Evolutionary conservation across 2,888 invertebrate species (phyloP), one percentile per base, ranked within the genome.

Genomic region (Amblyjoppa proteus): DNA sequence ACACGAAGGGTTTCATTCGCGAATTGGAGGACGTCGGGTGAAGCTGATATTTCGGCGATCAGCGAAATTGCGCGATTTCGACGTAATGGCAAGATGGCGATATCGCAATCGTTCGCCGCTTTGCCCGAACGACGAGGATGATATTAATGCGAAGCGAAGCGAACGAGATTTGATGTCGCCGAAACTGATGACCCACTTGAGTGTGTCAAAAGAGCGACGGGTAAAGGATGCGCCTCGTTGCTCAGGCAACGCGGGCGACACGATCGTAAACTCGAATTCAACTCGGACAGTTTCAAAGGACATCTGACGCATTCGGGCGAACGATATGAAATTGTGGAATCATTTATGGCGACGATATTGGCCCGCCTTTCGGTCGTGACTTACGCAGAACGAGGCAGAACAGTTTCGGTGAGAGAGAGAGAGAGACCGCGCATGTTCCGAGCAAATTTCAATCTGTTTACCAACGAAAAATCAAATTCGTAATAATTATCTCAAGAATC

Each of bases 101-200:
- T 58, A 28, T 25, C 58, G 28, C 3, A 28, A 58, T 28, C 28
- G 3, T 28, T 28, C 58, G 28, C 13, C 28, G 58, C 28, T 28
- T 25, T 13, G 58, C 28, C 11, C 58, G 25, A 13, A 58, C 13
- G 28, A 58, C 28, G 4, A 9, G 56, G 11, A 58, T 58, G 16
- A 16, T 5, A 69, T 71, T 71, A 71, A 71, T 71, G 20, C 49
- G 2, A 58, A 56, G 1, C 34, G 5, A 38, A n/a, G 16, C 34
- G 38, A 73, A 13, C 34, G 56, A 31, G 25, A 34, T 16, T 66
- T 31, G 45, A 9, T 38, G 41, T 56, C 53, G 28, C 38, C 56
- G 3, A 53, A 68, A 68, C 56, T 77, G 53, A 77, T 56, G 56
- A 56, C 38, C 77, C 28, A 77, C 66, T 76, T 66, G 25, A 41